Base-by-base conservation (phyloP, 1,140 invertebrate genomes). In the Heliconius himera region DNA sequence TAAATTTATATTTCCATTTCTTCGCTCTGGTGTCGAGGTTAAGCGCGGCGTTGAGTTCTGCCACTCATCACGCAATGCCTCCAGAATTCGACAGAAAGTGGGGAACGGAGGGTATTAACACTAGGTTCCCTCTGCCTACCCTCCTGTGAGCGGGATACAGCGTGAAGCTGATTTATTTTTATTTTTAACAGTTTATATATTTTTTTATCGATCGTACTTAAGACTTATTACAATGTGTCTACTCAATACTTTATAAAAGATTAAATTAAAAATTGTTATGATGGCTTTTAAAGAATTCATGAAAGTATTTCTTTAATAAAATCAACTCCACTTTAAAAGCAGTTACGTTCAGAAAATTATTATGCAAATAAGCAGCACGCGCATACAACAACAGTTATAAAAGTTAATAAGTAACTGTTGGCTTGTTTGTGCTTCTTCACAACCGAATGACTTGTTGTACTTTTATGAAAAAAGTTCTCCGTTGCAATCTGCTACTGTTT, bases 321-420 rank as follows among this genome's bases (percentile, higher is more conserved):
- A 66, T 26, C 60, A 66, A 66, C 60, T 29, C 60, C 60, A 66
- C 60, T 66, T 66, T 66, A 26, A 66, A 66, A 29, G 54, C 54
- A 60, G 54, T 76, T 38, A 54, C 70, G 70, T 72, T 72, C 70
- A 77, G 77, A 77, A 77, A 60, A 73, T 73, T 82, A 66, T 79
- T 74, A 77, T 80, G 56, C 77, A 80, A 78, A 79, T 75, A 83
- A 79, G 74, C 66, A 76, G 74, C 76, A 56, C 70, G 54, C 73
- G 82, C 70, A 70, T 83, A 76, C 76, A 88, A 85, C 77, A 87
- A 83, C 83, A 88, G 83, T 90, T 88, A 88, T 90, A 87, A 89
- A 93, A 92, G 88, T 91, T 92, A 92, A 92, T 91, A 92, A 90
- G 90, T 92, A 91, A 91, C 87, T 90, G 88, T 88, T 91, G 87